These are phyloP conservation scores for Dendropsophus ebraccatus DNA, from an alignment of 2,113 vertebrate genomes.

Conservation along the genomic window DNA sequence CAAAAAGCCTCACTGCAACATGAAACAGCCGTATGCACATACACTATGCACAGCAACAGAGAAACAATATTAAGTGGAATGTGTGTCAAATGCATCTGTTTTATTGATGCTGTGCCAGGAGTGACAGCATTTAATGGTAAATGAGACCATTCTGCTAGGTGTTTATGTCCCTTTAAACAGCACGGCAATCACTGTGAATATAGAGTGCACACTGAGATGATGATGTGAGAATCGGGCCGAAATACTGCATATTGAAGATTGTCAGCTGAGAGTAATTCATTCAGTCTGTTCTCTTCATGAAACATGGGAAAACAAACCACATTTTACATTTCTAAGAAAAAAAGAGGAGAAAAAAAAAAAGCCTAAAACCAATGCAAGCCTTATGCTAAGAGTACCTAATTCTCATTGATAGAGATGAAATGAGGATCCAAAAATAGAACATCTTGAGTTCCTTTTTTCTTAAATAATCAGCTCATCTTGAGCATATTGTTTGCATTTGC, in stretches of 20 bases:
- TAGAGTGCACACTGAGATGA: slow-evolving; percentile 33
- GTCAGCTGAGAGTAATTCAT: slow-evolving; percentile 36
- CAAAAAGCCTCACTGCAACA: not conserved
- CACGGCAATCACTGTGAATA: slow-evolving; percentile 16
- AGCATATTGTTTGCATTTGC: slow-evolving; percentile 28
- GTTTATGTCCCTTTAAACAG: slow-evolving; percentile 45
- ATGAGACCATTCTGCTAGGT: slow-evolving; percentile 11
- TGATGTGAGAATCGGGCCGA: slow-evolving; percentile 25
- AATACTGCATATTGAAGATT: slow-evolving; percentile 29
- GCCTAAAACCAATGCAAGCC: not conserved
- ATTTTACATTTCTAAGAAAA: slow-evolving; percentile 39
- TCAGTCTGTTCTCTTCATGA: slow-evolving; percentile 32
- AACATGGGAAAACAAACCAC: slow-evolving; percentile 46
- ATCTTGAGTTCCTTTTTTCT: not conserved
- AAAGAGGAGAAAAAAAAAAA: not conserved
- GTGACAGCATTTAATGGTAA: slow-evolving; percentile 33
- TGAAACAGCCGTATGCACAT: not conserved
- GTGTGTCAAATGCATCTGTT: not conserved
- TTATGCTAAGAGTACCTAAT: not conserved
- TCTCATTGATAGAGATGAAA: slow-evolving; percentile 9
- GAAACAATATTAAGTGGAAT: slow-evolving; percentile 34
- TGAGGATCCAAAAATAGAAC: not conserved
- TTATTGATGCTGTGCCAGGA: slow-evolving; percentile 20
- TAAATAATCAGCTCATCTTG: slow-evolving; percentile 20
- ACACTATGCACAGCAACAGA: not conserved